These are phyloP conservation scores for Perithous albicinctus DNA, from an alignment of 2,888 invertebrate genomes.

Conservation along the genomic window DNA sequence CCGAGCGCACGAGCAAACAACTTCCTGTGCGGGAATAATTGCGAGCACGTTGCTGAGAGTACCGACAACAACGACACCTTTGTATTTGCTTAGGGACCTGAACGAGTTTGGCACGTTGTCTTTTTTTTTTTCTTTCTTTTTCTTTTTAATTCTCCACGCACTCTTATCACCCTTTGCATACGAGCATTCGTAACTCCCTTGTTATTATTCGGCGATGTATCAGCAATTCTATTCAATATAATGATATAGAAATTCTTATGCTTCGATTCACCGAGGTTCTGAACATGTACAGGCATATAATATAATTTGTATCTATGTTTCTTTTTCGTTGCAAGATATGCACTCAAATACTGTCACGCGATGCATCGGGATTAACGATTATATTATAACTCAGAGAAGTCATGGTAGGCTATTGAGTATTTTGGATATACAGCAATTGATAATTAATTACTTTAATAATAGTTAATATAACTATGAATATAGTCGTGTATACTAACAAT, in stretches of 20 bases:
- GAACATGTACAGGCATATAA: conserved; percentile 13
- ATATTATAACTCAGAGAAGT: no score
- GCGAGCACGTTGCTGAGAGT: conserved; percentile 52
- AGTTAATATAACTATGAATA: no score
- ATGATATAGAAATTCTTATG: conserved; percentile 17
- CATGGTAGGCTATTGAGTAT: no score
- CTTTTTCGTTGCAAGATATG: not conserved
- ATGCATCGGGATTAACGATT: no score
- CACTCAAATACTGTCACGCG: not conserved
- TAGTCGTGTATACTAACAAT: no score
- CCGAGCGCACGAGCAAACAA: conserved; percentile 65
- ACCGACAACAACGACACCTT: conserved; percentile 73
- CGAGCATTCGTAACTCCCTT: conserved; percentile 6
- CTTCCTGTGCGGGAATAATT: conserved; percentile 66
- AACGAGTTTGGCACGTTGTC: conserved; percentile 69
- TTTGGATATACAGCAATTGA: no score
- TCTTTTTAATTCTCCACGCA: conserved; percentile 20
- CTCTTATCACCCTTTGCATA: conserved; percentile 27
- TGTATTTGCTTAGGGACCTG: conserved; percentile 78
- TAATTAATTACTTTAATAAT: no score
- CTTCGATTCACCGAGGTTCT: conserved; percentile 23
- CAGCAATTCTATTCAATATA: conserved; percentile 26
- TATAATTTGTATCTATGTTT: conserved; percentile 48
- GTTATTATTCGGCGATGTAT: conserved; percentile 29
- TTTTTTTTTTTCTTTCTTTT: conserved; percentile 28